A percentile compares a stretch with the other conserved stretches of the same genome.
phyloP scores from a whole-genome alignment of 1,140 invertebrate species.

The Babylonia areolata region DNA sequence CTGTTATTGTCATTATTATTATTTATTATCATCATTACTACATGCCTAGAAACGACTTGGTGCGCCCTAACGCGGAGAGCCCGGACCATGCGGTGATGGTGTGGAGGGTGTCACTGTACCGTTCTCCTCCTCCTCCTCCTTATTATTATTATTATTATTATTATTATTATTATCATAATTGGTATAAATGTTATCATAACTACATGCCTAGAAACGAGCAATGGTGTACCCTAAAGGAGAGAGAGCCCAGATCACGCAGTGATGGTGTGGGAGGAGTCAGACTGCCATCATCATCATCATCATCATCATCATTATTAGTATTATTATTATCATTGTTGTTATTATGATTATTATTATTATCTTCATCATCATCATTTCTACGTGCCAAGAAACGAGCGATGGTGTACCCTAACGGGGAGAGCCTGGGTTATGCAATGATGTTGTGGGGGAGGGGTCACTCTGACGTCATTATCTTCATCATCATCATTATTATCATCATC shows the following conservation, averaged over 20 bases:
- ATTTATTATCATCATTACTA: too few species aligned
- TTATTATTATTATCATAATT: too few species aligned
- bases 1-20: too few species aligned
- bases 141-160: too few species aligned
- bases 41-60: constrained; percentile 70
- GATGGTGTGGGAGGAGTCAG: constrained; percentile 74
- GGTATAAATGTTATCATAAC: too few species aligned
- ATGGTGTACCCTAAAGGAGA: constrained; percentile 72
- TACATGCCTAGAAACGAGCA: constrained; percentile 67
- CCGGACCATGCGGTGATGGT: constrained; percentile 68
- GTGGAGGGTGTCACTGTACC: constrained; percentile 70
- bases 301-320: too few species aligned
- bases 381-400: constrained; percentile 69
- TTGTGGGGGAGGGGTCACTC: constrained; percentile 72
- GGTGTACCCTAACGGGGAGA: constrained; percentile 74
- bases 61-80: constrained; percentile 73
- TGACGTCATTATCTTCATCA: constrained; percentile 72
- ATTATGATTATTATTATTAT: too few species aligned
- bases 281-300: too few species aligned
- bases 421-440: constrained; percentile 64
- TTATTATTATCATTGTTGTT: too few species aligned
- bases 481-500: too few species aligned
- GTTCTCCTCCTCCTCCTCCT: constrained; percentile 47
- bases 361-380: too few species aligned
- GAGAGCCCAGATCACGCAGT: constrained; percentile 67